These are phyloP conservation scores for Henricia sp. DNA, from an alignment of 53 echinoderm and acorn worm species.

Conservation along the genomic window DNA sequence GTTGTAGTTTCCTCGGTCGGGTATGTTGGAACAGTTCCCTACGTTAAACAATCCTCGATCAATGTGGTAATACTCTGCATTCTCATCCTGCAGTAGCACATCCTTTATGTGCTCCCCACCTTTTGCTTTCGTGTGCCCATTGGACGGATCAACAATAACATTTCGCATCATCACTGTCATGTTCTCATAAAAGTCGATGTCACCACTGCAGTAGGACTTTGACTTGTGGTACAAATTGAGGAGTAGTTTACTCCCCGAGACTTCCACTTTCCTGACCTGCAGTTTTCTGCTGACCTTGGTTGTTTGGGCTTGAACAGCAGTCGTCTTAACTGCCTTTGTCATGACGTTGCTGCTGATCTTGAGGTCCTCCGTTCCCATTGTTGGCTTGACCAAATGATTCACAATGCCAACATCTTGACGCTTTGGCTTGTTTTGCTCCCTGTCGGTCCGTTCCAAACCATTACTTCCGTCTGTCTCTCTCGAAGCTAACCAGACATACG, in stretches of 20 bases:
- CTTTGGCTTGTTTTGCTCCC: neutral
- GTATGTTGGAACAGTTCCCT: conserved; percentile 36
- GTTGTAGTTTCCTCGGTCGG: neutral
- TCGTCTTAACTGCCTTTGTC: too few relatives aligned
- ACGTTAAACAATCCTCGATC: conserved; percentile 21
- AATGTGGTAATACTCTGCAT: conserved; percentile 33
- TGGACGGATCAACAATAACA: conserved; percentile 22
- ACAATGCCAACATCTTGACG: neutral
- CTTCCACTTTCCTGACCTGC: conserved; percentile 10
- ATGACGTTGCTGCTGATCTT: too few relatives aligned
- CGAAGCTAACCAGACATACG: conserved; percentile 11
- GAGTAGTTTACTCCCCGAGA: conserved; percentile 32
- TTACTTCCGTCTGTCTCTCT: neutral
- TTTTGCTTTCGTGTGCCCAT: conserved; percentile 1
- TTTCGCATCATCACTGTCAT: conserved; percentile 23
- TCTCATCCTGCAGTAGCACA: conserved; percentile 29
- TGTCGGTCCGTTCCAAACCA: neutral
- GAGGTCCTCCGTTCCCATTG: too few relatives aligned
- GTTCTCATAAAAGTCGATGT: conserved; percentile 21
- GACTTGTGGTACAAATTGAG: conserved; percentile 12
- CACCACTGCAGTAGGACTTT: conserved; percentile 1
- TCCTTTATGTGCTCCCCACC: conserved; percentile 25
- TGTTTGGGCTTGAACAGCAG: neutral
- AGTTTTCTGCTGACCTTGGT: neutral
- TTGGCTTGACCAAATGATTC: too few relatives aligned